Percentiles rank a stretch among this genome's conserved stretches.
phyloP scores from a whole-genome alignment of 2,797 vertebrate species.

The Mormyrus proboscirostris region DNA sequence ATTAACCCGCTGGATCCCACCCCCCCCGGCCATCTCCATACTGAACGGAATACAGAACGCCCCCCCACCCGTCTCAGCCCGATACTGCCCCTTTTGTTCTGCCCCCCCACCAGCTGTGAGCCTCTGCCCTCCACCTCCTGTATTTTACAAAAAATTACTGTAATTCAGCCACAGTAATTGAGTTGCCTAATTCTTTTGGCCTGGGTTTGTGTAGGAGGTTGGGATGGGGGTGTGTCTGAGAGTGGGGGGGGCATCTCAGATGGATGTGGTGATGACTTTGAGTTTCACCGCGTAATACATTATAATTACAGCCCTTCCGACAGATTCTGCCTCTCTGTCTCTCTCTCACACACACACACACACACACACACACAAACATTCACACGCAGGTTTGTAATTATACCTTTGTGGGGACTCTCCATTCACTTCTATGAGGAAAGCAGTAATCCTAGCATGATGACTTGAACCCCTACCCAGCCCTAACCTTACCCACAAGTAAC shows the following conservation, averaged over 20 bases:
- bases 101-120: neutral
- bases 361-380: neutral
- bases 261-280: neutral
- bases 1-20: too few species aligned
- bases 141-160: neutral
- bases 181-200: neutral
- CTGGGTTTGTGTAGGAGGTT: neutral
- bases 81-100: neutral
- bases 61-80: too few species aligned
- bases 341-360: neutral
- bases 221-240: neutral
- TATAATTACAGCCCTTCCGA: neutral
- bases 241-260: neutral
- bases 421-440: neutral
- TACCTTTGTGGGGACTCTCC: neutral
- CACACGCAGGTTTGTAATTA: too few species aligned
- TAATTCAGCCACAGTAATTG: neutral
- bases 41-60: too few species aligned
- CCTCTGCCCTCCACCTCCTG: neutral
- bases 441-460: neutral
- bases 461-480: neutral
- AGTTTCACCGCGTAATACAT: neutral
- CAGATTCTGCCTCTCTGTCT: neutral
- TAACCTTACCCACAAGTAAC: neutral
- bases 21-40: too few species aligned